Evolutionary conservation across 2,888 invertebrate genomes (phyloP), one percentile per base, ranked within the genome.

Genomic region (Carcina quercana): DNA sequence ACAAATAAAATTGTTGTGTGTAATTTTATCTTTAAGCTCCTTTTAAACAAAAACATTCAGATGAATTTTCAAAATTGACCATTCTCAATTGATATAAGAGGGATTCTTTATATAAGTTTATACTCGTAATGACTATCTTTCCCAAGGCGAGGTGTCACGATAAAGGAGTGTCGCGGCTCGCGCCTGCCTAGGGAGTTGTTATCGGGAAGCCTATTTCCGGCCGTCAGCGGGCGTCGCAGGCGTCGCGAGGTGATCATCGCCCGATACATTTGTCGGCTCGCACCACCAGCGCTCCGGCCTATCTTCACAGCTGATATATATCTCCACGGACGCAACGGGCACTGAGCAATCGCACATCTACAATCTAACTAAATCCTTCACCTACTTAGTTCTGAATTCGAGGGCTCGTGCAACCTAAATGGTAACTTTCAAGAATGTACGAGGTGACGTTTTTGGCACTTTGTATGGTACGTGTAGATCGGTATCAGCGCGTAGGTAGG

Each of bases 201-300:
- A 82, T 82, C 82, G 62, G 59, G 43, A 37, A 58, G 55, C 72
- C 72, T 79, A 80, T 79, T 83, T 83, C 82, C 82, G 80, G 80
- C 78, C 79, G 74, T 80, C 80, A 79, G 54, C 51, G 65, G 52
- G 52, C 55, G 44, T 49, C 53, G 64, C 65, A 53, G 49, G 43
- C 13, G 40, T 25, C 17, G 44, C 37, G 53, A 62, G 59, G 67
- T 73, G 76, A 79, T 80, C 75, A 69, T 66, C 62, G 65, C 62
- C 59, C 58, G 83, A 83, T 82, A 82, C 75, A 82, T 82, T 80
- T 79, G 82, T 80, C 80, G 82, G 82, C 75, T 33, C 47, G 56
- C 67, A 52, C 58, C 60, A 56, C 64, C 59, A 50, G 50, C 60
- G 54, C 52, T 61, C 39, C 49, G 49, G 59, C 47, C 49, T 40